These are phyloP conservation scores for Micrasema longulum DNA, from an alignment of 1,140 invertebrate species.

Conservation along the genomic window DNA sequence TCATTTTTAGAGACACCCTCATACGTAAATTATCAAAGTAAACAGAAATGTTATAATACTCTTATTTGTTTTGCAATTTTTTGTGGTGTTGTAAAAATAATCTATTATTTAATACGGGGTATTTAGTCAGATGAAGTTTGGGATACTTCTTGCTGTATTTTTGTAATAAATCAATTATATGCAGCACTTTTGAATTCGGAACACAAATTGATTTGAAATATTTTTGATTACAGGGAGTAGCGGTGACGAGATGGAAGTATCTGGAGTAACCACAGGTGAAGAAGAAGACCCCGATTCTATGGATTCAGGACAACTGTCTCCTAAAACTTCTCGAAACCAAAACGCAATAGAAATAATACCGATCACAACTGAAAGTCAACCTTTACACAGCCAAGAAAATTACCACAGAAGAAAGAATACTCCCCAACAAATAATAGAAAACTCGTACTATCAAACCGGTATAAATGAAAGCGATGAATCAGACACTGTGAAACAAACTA, in stretches of 20 bases:
- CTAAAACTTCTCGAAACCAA: constrained; percentile 28
- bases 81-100: too few relatives aligned
- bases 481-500: constrained; percentile 39
- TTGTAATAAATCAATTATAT: too few relatives aligned
- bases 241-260: constrained; percentile 52
- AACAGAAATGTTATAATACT: too few relatives aligned
- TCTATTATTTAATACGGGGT: too few relatives aligned
- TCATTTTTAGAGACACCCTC: too few relatives aligned
- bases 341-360: constrained; percentile 48
- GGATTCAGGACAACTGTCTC: constrained; percentile 47
- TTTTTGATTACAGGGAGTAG: constrained; percentile 50
- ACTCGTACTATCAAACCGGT: constrained; percentile 18
- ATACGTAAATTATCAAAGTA: too few relatives aligned
- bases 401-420: constrained; percentile 48
- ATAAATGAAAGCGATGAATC: constrained; percentile 41
- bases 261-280: constrained; percentile 48
- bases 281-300: constrained; percentile 51
- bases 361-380: constrained; percentile 34
- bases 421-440: constrained; percentile 48
- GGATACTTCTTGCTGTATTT: too few relatives aligned
- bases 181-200: too few relatives aligned
- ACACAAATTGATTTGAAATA: too few relatives aligned
- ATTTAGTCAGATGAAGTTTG: too few relatives aligned
- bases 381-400: constrained; percentile 34
- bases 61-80: too few relatives aligned